phyloP scores from a whole-genome alignment of 2,113 vertebrate genomes.

The Tragelaphus buxtoni region DNA sequence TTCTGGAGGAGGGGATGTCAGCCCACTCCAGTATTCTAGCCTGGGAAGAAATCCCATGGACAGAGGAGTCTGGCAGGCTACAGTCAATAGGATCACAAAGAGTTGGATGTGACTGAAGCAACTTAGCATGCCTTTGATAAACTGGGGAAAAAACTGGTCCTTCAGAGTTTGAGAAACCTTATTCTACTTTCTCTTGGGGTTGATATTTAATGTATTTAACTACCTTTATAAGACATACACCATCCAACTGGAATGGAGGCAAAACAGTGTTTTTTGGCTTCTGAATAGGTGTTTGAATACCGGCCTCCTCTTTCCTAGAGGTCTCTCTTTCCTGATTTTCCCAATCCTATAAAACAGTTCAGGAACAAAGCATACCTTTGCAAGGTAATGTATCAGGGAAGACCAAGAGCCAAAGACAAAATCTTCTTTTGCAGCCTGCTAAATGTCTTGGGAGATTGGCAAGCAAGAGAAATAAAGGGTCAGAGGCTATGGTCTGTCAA shows the following conservation, averaged over 20 bases:
- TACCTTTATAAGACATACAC: background rate
- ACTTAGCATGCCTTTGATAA: background rate
- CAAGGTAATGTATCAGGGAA: background rate
- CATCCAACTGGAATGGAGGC: background rate
- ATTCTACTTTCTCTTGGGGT: background rate
- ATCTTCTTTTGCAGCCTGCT: background rate
- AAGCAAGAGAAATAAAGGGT: background rate
- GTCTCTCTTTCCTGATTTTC: background rate
- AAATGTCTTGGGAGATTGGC: background rate
- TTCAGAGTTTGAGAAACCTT: background rate
- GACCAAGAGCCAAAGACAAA: background rate
- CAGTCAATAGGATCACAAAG: background rate
- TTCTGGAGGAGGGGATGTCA: background rate
- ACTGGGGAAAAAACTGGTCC: background rate
- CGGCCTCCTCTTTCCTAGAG: background rate
- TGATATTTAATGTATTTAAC: background rate
- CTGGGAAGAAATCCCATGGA: background rate
- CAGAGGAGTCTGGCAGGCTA: background rate
- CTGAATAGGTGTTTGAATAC: background rate
- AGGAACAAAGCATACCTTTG: background rate
- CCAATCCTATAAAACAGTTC: background rate
- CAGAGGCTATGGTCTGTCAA: background rate
- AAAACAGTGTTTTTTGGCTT: background rate
- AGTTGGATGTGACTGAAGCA: rapidly evolving
- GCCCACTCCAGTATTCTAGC: background rate